Evolutionary conservation across 2,797 vertebrate genomes (phyloP).

Genomic region (Brachyalestes nurse): DNA sequence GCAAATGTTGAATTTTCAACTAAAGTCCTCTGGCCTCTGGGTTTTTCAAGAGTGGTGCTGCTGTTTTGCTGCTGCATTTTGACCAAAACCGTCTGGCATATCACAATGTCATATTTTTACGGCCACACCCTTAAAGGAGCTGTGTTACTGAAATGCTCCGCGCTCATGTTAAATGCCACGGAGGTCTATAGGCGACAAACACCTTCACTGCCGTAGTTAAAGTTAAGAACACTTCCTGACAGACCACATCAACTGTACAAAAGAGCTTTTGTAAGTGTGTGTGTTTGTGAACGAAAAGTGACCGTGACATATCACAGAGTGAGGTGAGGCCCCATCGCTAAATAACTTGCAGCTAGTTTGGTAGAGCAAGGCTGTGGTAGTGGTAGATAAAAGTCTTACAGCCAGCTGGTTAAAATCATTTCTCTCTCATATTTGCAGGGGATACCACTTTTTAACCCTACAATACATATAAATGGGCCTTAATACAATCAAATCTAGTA

Average conservation of each 20-base stretch:
- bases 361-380: background rate
- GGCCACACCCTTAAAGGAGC: background rate
- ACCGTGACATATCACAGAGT: slow-evolving; percentile 21
- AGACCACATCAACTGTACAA: slow-evolving; percentile 20
- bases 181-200: background rate
- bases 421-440: no score
- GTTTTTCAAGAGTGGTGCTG: background rate
- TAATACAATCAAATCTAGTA: no score
- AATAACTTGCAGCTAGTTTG: slow-evolving; percentile 27
- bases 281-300: slow-evolving; percentile 18
- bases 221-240: slow-evolving; percentile 2
- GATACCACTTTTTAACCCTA: no score
- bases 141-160: slow-evolving; percentile 8
- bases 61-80: background rate
- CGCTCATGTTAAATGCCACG: background rate
- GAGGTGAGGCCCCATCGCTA: background rate
- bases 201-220: background rate
- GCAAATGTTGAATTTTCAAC: no score
- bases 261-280: slow-evolving; percentile 18
- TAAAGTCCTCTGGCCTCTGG: no score
- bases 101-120: no score
- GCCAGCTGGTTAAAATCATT: no score
- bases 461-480: no score
- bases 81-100: no score
- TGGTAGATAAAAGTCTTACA: no score